Evolutionary conservation across 2,888 invertebrate genomes (phyloP).

Genomic region (Netelia inedita): DNA sequence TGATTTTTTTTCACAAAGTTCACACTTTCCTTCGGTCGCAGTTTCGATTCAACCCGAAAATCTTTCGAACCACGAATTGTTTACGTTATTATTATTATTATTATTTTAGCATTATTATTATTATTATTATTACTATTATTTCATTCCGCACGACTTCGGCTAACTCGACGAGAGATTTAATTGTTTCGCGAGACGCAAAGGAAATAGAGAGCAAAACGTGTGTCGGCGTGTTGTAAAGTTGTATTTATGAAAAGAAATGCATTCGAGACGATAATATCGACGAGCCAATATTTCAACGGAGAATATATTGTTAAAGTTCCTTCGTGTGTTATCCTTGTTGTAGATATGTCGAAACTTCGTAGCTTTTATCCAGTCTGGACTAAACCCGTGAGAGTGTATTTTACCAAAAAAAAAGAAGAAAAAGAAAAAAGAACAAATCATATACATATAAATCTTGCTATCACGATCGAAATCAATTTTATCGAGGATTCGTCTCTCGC

Average conservation of each 20-base stretch:
- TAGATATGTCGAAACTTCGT: constrained; percentile 47
- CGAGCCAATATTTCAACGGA: constrained; percentile 71
- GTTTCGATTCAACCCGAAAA: constrained; percentile 11
- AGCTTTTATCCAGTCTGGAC: constrained; percentile 39
- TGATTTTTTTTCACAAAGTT: not conserved
- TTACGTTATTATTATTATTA: constrained; percentile 14
- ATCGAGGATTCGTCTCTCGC: too few relatives aligned
- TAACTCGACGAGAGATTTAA: not conserved
- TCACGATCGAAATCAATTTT: constrained; percentile 19
- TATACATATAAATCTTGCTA: constrained; percentile 30
- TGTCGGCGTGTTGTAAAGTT: constrained; percentile 30
- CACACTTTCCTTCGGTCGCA: not conserved
- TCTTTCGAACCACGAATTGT: not conserved
- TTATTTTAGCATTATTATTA: constrained; percentile 2
- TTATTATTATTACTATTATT: constrained; percentile 12
- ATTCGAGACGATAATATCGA: constrained; percentile 63
- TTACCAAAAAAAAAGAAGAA: constrained; percentile 43
- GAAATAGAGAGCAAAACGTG: not conserved
- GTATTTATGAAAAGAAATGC: constrained; percentile 35
- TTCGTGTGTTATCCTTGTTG: constrained; percentile 60
- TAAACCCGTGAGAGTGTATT: constrained; percentile 50
- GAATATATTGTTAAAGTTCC: constrained; percentile 72
- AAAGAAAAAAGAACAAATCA: constrained; percentile 8
- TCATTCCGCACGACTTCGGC: constrained; percentile 4
- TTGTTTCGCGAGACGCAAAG: not conserved